Conservation (phyloP, 2,888 invertebrate species). For the Macaria liturata region DNA sequence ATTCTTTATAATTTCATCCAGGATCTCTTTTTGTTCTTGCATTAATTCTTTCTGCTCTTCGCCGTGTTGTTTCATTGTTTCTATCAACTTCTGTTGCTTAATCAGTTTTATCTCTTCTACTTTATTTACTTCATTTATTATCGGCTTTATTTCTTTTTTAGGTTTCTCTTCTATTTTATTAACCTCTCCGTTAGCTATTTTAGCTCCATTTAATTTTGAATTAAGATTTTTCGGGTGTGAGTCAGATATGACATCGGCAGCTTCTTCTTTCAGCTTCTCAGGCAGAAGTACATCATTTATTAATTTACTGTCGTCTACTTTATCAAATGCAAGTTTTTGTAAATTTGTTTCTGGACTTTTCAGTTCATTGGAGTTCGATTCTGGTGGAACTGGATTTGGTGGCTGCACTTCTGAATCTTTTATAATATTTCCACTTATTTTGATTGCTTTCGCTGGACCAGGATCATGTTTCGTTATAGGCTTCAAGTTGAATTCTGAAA, state of each 20-base stretch:
- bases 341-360: slow-evolving; percentile 54
- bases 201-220: slow-evolving; percentile 49
- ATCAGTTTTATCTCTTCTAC: slow-evolving; percentile 43
- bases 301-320: slow-evolving; percentile 23
- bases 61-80: slow-evolving; percentile 87
- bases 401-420: slow-evolving; percentile 74
- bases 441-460: slow-evolving; percentile 33
- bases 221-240: slow-evolving; percentile 66
- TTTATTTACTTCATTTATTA: slow-evolving; percentile 48
- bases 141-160: slow-evolving; percentile 41
- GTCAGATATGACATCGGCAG: slow-evolving; percentile 51
- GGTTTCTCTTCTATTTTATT: slow-evolving; percentile 40
- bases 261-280: slow-evolving; percentile 41
- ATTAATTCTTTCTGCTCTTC: slow-evolving; percentile 87
- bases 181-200: slow-evolving; percentile 46
- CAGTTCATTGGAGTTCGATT: slow-evolving; percentile 63
- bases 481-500: slow-evolving; percentile 52
- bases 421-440: slow-evolving; percentile 41
- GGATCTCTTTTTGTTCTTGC: slow-evolving; percentile 86
- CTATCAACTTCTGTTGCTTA: slow-evolving; percentile 80
- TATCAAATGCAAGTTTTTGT: slow-evolving; percentile 18
- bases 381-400: slow-evolving; percentile 75
- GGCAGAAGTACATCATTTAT: slow-evolving; percentile 29
- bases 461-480: slow-evolving; percentile 41
- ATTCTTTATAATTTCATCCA: slow-evolving; percentile 84